Conservation (phyloP, 2,888 invertebrate genomes). For the Sabellastarte sp. region DNA sequence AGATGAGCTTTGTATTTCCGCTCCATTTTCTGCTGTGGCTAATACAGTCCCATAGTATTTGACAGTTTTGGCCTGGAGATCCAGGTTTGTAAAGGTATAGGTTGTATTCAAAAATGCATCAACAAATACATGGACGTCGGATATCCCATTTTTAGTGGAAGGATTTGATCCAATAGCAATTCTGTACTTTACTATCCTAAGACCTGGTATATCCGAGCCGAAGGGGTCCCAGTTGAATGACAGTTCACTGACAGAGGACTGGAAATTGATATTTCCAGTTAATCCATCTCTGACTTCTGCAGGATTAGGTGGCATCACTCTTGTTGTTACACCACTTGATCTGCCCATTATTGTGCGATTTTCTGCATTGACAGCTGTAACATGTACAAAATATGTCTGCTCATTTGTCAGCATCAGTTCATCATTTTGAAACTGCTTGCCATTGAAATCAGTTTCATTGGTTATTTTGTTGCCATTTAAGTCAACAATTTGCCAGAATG, state of each 20-base stretch:
- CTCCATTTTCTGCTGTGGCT: not conserved
- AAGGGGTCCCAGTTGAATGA: conserved; percentile 1
- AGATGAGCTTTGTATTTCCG: not conserved
- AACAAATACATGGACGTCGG: not conserved
- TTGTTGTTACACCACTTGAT: not conserved
- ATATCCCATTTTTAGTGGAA: not conserved
- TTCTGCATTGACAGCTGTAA: not conserved
- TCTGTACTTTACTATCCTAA: not conserved
- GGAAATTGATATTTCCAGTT: not conserved
- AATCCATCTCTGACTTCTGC: not conserved
- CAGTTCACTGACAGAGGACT: not conserved
- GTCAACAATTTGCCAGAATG: not conserved
- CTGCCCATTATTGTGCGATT: not conserved
- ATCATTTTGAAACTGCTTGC: not conserved
- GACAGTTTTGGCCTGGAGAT: not conserved
- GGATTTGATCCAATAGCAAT: not conserved
- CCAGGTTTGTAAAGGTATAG: not conserved
- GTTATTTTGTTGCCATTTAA: not conserved
- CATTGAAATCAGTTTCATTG: not conserved
- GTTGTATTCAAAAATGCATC: not conserved
- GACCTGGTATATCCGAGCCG: not conserved
- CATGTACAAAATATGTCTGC: not conserved
- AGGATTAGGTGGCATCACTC: not conserved
- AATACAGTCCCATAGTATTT: not conserved
- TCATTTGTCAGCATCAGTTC: not conserved